Conservation (phyloP, 2,888 invertebrate genomes). For the Venustoraphidia nigricollis region DNA sequence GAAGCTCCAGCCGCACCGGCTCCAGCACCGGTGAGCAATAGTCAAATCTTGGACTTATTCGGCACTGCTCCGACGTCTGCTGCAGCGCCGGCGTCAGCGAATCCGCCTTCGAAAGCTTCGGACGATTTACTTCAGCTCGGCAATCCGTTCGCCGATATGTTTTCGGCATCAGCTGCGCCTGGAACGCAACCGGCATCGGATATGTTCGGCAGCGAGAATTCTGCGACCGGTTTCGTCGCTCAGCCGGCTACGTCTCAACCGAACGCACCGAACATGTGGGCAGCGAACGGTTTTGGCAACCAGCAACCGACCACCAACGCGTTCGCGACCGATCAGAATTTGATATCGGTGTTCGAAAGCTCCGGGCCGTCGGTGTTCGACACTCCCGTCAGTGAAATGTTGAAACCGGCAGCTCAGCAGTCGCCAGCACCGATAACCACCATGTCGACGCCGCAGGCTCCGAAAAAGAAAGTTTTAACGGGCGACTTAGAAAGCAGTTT, state of each 20-base stretch:
- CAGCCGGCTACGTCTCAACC: constrained; percentile 7
- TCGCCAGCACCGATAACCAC: constrained; percentile 17
- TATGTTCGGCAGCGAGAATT: neutral
- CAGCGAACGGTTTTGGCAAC: neutral
- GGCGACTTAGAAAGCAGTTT: constrained; percentile 90
- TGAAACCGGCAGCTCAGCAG: constrained; percentile 34
- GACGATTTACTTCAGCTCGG: constrained; percentile 71
- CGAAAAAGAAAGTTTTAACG: constrained; percentile 50
- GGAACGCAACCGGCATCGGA: neutral
- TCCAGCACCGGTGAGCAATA: constrained; percentile 19
- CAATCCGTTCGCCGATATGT: constrained; percentile 80
- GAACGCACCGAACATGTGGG: constrained; percentile 2
- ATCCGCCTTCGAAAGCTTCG: constrained; percentile 46
- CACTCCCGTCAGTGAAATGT: constrained; percentile 38
- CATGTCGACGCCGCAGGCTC: constrained; percentile 22
- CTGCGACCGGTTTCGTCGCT: constrained; percentile 3
- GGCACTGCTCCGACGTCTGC: constrained; percentile 38
- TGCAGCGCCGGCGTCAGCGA: constrained; percentile 22
- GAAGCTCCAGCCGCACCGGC: constrained; percentile 27
- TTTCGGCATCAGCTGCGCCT: constrained; percentile 18
- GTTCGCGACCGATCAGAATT: constrained; percentile 25
- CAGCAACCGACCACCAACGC: neutral
- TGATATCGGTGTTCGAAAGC: constrained; percentile 33
- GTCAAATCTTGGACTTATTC: constrained; percentile 67
- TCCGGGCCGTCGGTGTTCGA: constrained; percentile 36